Percentiles rank a stretch among this genome's conserved stretches.
Evolutionary conservation across 2,113 vertebrate species (phyloP).

Genomic region (Lota lota): DNA sequence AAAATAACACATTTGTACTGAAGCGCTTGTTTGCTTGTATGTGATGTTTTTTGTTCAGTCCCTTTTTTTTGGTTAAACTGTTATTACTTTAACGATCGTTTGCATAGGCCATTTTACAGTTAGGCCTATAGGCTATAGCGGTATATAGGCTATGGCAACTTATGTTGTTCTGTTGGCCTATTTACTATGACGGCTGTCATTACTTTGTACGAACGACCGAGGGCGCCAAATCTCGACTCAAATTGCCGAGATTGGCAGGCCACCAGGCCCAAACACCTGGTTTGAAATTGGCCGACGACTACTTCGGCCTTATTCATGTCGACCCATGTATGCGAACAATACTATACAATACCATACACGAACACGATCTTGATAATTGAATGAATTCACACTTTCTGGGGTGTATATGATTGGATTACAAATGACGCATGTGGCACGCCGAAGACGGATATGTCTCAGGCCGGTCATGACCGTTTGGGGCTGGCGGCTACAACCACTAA

Average conservation of each 20-base stretch:
- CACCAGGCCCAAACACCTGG: not conserved
- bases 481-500: not conserved
- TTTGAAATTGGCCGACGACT: not conserved
- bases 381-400: not conserved
- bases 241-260: not conserved
- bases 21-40: not conserved
- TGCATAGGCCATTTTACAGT: too few species aligned
- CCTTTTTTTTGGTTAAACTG: not conserved
- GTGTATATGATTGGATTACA: too few species aligned
- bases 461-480: not conserved
- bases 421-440: too few species aligned
- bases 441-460: not conserved
- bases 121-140: too few species aligned
- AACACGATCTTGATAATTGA: not conserved
- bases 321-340: not conserved
- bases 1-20: not conserved
- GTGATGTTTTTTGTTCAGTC: not conserved
- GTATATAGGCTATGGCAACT: too few species aligned
- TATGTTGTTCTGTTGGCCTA: not conserved
- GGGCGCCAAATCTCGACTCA: constrained; percentile 37
- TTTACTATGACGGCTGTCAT: not conserved
- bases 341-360: not conserved
- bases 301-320: too few species aligned
- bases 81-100: not conserved
- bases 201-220: constrained; percentile 36